A percentile compares a stretch with the other conserved stretches of the same genome.
Conservation (phyloP, 2,888 invertebrate species). For the Diploptera punctata region DNA sequence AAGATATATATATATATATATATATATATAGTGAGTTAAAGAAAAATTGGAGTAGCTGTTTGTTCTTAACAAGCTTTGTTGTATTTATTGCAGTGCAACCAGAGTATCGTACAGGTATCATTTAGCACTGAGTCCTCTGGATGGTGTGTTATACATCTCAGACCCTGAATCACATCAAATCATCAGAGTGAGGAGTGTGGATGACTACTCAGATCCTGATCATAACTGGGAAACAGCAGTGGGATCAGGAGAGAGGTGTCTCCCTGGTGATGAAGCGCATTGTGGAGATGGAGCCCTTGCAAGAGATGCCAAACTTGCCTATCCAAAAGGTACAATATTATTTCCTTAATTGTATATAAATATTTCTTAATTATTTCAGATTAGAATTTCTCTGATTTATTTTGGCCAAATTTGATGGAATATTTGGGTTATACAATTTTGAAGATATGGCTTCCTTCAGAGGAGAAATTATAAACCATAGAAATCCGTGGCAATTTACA, state of each 20-base stretch:
- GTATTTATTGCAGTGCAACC: constrained; percentile 83
- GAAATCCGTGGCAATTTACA: too few species aligned
- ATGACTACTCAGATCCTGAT: constrained; percentile 84
- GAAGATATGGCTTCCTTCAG: too few species aligned
- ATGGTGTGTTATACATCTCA: constrained; percentile 93
- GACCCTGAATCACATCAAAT: constrained; percentile 96
- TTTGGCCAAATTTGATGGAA: too few species aligned
- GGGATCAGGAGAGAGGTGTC: constrained; percentile 92
- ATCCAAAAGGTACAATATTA: constrained; percentile 94
- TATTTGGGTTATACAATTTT: too few species aligned
- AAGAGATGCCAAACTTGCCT: constrained; percentile 90
- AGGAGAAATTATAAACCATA: too few species aligned
- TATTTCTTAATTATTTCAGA: too few species aligned
- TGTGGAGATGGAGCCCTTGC: constrained; percentile 97
- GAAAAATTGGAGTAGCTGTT: too few species aligned
- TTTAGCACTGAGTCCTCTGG: constrained; percentile 93
- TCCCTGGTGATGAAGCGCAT: constrained; percentile 91
- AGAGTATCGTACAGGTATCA: constrained; percentile 96
- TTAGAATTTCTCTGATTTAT: too few species aligned
- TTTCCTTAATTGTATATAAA: too few species aligned
- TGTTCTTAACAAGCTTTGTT: too few species aligned
- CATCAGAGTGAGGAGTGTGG: constrained; percentile 81
- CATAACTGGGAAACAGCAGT: constrained; percentile 95
- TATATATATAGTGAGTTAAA: too few species aligned
- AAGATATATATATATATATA: too few species aligned